These are phyloP conservation scores for Rhabdophis nuchalis DNA, from an alignment of 2,797 vertebrate species.

Conservation along the genomic window DNA sequence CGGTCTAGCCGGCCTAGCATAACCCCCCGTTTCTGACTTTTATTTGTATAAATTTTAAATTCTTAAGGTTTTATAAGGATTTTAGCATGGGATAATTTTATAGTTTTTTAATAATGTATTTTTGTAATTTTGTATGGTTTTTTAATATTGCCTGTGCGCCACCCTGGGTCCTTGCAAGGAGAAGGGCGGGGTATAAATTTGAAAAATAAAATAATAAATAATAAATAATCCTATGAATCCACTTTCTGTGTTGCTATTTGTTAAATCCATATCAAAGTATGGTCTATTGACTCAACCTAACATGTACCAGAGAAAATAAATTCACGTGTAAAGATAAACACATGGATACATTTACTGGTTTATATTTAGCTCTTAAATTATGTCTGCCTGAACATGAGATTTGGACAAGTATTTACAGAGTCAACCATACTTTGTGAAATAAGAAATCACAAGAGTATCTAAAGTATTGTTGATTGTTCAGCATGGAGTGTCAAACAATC, in stretches of 20 bases:
- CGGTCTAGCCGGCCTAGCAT: no score
- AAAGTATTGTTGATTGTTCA: neutral
- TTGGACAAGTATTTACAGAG: neutral
- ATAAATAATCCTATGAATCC: neutral
- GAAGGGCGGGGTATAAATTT: no score
- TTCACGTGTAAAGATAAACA: neutral
- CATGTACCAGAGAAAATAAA: neutral
- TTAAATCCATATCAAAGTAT: neutral
- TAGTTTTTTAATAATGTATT: no score
- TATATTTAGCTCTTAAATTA: neutral
- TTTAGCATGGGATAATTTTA: no score
- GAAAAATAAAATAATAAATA: no score
- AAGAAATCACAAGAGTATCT: neutral
- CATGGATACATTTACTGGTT: neutral
- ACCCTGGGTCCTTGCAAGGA: no score
- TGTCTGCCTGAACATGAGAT: neutral
- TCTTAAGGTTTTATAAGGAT: no score
- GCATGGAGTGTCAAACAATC: neutral
- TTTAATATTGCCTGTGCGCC: no score
- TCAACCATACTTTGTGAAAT: neutral
- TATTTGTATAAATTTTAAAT: no score
- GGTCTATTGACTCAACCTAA: neutral
- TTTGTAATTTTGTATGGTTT: no score
- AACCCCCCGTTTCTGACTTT: no score
- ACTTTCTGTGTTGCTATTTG: neutral